phyloP scores from a whole-genome alignment of 2,113 vertebrate species.

The Phaetusa simplex region DNA sequence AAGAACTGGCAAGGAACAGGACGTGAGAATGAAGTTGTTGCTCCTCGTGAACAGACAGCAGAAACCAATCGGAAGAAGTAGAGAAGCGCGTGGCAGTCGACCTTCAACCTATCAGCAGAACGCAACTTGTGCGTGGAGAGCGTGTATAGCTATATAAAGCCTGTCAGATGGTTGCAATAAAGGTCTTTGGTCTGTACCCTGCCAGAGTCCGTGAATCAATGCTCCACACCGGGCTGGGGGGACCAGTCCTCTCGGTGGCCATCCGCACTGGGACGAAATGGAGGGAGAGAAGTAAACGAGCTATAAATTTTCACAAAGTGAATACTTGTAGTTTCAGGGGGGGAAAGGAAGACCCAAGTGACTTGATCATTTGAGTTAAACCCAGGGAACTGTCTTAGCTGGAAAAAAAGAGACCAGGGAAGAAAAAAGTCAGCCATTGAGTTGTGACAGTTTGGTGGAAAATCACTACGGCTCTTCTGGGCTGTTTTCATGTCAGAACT shows the following conservation, averaged over 20 bases:
- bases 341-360: background rate
- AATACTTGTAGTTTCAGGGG: background rate
- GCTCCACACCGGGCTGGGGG: background rate
- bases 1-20: too few relatives aligned
- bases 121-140: too few relatives aligned
- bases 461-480: background rate
- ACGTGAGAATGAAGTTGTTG: too few relatives aligned
- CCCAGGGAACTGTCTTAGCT: background rate
- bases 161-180: too few relatives aligned
- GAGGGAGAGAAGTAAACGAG: background rate
- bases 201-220: too few relatives aligned
- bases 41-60: too few relatives aligned
- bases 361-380: background rate
- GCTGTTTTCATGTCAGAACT: slow-evolving; percentile 35
- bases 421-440: background rate
- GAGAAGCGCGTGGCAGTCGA: too few relatives aligned
- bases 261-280: rapidly evolving
- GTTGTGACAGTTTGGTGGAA: slow-evolving; percentile 1
- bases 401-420: background rate
- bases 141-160: too few relatives aligned
- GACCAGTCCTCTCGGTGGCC: background rate
- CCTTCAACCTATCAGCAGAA: too few relatives aligned
- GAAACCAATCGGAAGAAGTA: too few relatives aligned
- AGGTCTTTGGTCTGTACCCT: too few relatives aligned
- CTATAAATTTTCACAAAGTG: background rate